A percentile compares a stretch with the other conserved stretches of the same genome.
Evolutionary conservation across 2,888 invertebrate species (phyloP).

Genomic region (Scotopteryx bipunctaria): DNA sequence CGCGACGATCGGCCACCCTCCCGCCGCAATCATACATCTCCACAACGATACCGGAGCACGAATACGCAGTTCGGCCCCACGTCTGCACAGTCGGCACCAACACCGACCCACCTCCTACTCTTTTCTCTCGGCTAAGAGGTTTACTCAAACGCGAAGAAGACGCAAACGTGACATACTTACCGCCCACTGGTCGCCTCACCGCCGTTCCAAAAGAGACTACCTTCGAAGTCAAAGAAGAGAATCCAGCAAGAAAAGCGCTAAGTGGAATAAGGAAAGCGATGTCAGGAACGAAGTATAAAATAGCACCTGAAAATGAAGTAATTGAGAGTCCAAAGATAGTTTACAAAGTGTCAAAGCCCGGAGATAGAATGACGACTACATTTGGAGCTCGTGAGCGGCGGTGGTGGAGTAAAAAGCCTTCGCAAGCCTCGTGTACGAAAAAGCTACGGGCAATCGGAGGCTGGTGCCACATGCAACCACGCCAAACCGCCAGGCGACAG

Average conservation of each 20-base stretch:
- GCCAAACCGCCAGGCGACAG: slow-evolving; percentile 60
- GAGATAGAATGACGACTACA: slow-evolving; percentile 72
- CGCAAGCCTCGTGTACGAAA: slow-evolving; percentile 56
- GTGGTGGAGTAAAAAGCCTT: slow-evolving; percentile 64
- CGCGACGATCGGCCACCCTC: slow-evolving; percentile 62
- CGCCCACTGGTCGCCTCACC: slow-evolving; percentile 59
- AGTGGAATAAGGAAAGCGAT: slow-evolving; percentile 69
- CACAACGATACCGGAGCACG: slow-evolving; percentile 50
- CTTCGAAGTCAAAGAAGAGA: slow-evolving; percentile 59
- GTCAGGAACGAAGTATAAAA: slow-evolving; percentile 67
- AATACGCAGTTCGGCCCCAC: slow-evolving; percentile 47
- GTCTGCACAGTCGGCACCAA: slow-evolving; percentile 74
- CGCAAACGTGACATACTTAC: slow-evolving; percentile 45
- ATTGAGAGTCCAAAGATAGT: slow-evolving; percentile 76
- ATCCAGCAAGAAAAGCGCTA: slow-evolving; percentile 58
- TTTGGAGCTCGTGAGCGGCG: slow-evolving; percentile 66
- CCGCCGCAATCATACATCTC: slow-evolving; percentile 58
- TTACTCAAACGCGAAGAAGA: slow-evolving; percentile 56
- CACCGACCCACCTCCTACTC: slow-evolving; percentile 67
- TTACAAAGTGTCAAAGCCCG: slow-evolving; percentile 71
- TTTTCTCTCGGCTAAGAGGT: slow-evolving; percentile 54
- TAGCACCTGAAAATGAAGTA: slow-evolving; percentile 61
- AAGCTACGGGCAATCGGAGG: slow-evolving; percentile 56
- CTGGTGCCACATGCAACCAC: slow-evolving; percentile 63
- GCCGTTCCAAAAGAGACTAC: slow-evolving; percentile 63